Evolutionary conservation across 1,140 invertebrate genomes (phyloP), one percentile per base, ranked within the genome.

Genomic region (Drosophila lacteicornis): DNA sequence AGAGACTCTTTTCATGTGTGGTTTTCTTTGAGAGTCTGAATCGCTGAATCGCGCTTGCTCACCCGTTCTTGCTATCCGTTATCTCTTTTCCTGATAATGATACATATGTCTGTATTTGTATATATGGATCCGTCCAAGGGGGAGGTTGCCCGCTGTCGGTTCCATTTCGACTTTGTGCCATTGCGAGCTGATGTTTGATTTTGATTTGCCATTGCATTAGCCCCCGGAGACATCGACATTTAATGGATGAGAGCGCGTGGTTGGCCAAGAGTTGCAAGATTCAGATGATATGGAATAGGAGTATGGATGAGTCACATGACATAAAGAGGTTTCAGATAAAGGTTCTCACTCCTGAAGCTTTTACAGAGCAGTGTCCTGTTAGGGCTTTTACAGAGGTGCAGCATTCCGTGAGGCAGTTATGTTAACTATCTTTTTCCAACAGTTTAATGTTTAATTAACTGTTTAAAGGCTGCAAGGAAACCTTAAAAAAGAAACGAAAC

Each of bases 31-130:
- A 86, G 82, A 86, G 79, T 71, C 71, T 75, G 75, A 80, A 82
- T 61, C 47, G 47, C 47, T 22, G 47, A 57, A 43, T 58, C n/a
- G 60, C 79, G 76, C 79, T 80, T 65, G 77, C 81, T 84, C 76
- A 84, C 49, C 59, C 45, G 53, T 56, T 56, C 36, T 8, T 40
- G 22, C 53, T 40, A 40, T 56, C 71, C 77, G 77, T 83, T 82
- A 77, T 77, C 75, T 77, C 30, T 82, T 82, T 68, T 76, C 82
- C 85, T 69, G 83, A 86, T 86, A 86, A 67, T 87, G 69, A 46
- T 59, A 80, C 45, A 50, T 19, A 19, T 17, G 13, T 30, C 27
- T 55, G 12, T 38, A 47, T 30, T 40, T 61, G 40, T 59, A 47
- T 50, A 57, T 42, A 30, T 13, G 17, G 43, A 42, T 22, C 12